Evolutionary conservation across 2,797 vertebrate species (phyloP).

Genomic region (Pachyuromys duprasi): DNA sequence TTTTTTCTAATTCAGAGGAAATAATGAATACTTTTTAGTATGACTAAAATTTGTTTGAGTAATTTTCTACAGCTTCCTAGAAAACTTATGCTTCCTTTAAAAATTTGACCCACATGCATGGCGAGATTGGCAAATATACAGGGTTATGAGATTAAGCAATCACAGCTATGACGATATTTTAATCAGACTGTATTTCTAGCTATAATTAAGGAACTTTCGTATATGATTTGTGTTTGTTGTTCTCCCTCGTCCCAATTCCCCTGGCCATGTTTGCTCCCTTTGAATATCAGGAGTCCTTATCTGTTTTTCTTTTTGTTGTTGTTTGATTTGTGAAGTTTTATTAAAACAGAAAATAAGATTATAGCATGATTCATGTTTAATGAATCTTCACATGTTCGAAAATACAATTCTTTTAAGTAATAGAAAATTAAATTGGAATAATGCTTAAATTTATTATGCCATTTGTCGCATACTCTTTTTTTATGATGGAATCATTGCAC

Average conservation of each 20-base stretch:
- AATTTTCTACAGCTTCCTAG: background rate
- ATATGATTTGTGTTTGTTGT: background rate
- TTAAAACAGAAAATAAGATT: background rate
- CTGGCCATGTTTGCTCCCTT: too few relatives aligned
- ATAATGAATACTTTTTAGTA: background rate
- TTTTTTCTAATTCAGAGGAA: background rate
- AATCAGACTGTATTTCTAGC: background rate
- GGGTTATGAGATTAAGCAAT: background rate
- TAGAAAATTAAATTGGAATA: background rate
- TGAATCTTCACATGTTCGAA: background rate
- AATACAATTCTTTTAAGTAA: background rate
- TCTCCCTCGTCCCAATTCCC: background rate
- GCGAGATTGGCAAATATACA: background rate
- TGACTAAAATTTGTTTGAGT: background rate
- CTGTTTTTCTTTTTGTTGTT: too few relatives aligned
- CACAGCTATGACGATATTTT: background rate
- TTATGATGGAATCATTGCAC: background rate
- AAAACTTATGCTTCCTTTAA: background rate
- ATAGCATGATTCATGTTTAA: background rate
- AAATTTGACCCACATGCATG: background rate
- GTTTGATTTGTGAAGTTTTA: background rate
- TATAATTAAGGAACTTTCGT: background rate
- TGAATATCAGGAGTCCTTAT: background rate
- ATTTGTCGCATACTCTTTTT: background rate
- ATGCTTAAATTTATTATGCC: background rate